phyloP scores from a whole-genome alignment of 2,888 invertebrate species.

The Tiphia femorata region DNA sequence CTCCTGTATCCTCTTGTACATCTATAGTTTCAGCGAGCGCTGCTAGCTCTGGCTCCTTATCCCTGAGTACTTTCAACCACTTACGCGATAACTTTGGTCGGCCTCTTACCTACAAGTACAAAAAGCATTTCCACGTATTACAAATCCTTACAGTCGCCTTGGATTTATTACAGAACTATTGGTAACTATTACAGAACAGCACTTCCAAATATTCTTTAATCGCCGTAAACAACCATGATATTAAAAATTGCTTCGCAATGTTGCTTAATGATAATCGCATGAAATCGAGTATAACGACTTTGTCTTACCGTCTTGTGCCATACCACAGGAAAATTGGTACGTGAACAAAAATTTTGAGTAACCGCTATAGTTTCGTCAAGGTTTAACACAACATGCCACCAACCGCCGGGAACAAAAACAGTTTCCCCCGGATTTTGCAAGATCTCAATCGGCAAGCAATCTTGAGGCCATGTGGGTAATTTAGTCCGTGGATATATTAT shows the following conservation, averaged over 20 bases:
- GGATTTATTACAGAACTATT: too few species aligned
- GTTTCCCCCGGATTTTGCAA: conserved; percentile 97
- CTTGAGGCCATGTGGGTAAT: conserved; percentile 88
- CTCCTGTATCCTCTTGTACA: conserved; percentile 86
- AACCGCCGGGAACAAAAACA: conserved; percentile 98
- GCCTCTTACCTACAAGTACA: conserved; percentile 76
- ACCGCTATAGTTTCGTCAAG: conserved; percentile 96
- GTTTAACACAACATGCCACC: conserved; percentile 99
- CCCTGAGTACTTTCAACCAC: conserved; percentile 82
- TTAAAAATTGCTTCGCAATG: too few species aligned
- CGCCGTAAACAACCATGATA: too few species aligned
- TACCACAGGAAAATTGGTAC: conserved; percentile 96
- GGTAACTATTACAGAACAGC: too few species aligned
- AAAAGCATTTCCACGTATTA: too few species aligned
- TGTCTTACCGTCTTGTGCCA: conserved; percentile 91
- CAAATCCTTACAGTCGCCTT: too few species aligned
- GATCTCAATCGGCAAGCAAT: conserved; percentile 94
- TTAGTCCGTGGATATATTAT: conserved; percentile 95
- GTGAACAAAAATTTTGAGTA: conserved; percentile 97
- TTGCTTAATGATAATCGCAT: too few species aligned
- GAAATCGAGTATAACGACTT: too few species aligned
- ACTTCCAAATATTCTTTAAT: too few species aligned
- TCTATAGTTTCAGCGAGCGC: conserved; percentile 87
- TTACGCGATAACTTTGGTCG: conserved; percentile 95
- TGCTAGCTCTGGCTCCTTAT: conserved; percentile 83